phyloP scores from a whole-genome alignment of 2,113 vertebrate genomes.

The Callipepla californica region DNA sequence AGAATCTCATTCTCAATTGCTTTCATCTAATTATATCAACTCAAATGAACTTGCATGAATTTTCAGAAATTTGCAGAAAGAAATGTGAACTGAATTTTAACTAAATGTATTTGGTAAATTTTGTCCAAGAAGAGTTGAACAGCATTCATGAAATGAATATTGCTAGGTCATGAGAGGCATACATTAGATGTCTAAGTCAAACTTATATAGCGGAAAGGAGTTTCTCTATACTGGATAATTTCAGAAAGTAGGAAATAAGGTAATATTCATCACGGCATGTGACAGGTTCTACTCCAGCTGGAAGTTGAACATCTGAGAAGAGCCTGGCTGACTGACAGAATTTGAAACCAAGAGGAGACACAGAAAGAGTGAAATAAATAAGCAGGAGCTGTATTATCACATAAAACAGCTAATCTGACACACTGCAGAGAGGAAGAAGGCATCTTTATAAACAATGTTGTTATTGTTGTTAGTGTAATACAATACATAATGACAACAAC shows the following conservation, averaged over 20 bases:
- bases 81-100: neutral
- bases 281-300: neutral
- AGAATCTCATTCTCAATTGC: neutral
- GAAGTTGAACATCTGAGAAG: neutral
- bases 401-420: neutral
- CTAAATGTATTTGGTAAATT: neutral
- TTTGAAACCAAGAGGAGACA: neutral
- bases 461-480: neutral
- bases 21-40: neutral
- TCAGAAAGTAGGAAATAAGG: neutral
- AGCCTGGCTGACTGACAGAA: neutral
- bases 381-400: neutral
- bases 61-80: neutral
- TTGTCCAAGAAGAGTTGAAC: neutral
- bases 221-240: neutral
- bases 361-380: accelerated
- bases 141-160: neutral
- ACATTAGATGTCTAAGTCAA: neutral
- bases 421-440: neutral
- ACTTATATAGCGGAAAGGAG: neutral
- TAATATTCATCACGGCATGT: neutral
- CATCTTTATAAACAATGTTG: neutral
- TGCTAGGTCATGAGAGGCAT: neutral
- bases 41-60: neutral
- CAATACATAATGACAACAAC: neutral